Evolutionary conservation across 2,797 vertebrate genomes (phyloP).

Genomic region (Ispidina lecontei): DNA sequence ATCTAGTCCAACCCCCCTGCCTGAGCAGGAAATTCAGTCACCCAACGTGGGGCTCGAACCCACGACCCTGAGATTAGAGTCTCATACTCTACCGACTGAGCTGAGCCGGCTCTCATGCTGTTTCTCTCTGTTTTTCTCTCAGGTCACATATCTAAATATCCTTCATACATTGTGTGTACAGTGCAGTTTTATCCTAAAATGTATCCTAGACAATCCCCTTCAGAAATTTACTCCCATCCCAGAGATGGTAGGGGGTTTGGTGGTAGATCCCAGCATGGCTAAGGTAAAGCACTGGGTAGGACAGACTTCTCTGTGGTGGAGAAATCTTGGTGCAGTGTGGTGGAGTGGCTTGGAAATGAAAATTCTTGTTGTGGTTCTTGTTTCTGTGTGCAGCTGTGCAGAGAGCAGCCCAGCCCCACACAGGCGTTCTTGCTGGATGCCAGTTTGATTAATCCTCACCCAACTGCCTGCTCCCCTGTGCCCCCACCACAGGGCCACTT

Average conservation of each 20-base stretch:
- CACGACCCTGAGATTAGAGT: too few relatives aligned
- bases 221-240: neutral
- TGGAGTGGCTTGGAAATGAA: neutral
- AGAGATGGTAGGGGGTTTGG: neutral
- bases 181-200: neutral
- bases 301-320: neutral
- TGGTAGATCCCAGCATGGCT: neutral
- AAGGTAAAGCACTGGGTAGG: neutral
- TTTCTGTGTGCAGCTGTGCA: neutral
- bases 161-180: neutral
- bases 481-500: neutral
- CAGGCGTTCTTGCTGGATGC: neutral
- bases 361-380: neutral
- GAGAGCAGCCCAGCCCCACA: neutral
- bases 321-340: neutral
- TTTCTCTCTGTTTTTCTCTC: neutral
- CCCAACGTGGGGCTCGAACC: too few relatives aligned
- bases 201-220: neutral
- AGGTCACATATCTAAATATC: neutral
- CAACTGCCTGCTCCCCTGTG: neutral
- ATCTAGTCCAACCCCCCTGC: too few relatives aligned
- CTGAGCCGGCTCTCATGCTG: too few relatives aligned
- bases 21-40: too few relatives aligned
- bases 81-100: too few relatives aligned
- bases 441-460: slow-evolving; percentile 33